Conservation (phyloP, 2,113 vertebrate species). For the Mesocricetus auratus region DNA sequence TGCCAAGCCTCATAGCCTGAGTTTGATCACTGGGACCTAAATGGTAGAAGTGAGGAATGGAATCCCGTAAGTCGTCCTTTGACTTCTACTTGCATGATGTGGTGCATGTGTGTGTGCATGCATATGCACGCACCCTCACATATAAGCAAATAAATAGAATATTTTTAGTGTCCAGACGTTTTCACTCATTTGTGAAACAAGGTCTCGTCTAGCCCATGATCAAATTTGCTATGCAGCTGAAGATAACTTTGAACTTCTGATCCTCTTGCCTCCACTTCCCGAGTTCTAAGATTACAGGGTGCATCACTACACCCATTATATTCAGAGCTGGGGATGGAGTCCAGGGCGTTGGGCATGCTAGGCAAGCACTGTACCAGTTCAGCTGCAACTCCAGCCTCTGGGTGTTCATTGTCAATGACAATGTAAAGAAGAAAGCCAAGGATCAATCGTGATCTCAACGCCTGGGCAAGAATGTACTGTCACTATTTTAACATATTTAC, state of each 20-base stretch:
- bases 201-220: not conserved
- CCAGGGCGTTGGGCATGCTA: not conserved
- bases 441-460: not conserved
- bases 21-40: not conserved
- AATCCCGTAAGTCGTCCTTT: not conserved
- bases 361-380: not conserved
- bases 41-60: not conserved
- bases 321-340: not conserved
- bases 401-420: constrained; percentile 14
- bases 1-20: not conserved
- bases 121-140: too few species aligned
- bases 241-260: not conserved
- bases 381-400: not conserved
- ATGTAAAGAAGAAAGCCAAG: constrained; percentile 26
- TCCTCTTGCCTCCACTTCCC: not conserved
- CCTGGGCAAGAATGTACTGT: not conserved
- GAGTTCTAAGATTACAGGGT: not conserved
- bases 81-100: not conserved
- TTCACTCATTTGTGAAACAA: not conserved
- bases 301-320: not conserved
- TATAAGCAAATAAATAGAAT: not conserved
- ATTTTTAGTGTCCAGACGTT: not conserved
- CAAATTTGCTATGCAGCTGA: not conserved
- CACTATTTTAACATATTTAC: not conserved
- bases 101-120: not conserved